Percentiles rank a stretch among this genome's conserved stretches.
These are phyloP conservation scores for Bos javanicus DNA, from an alignment of 2,113 vertebrate genomes.

Conservation along the genomic window DNA sequence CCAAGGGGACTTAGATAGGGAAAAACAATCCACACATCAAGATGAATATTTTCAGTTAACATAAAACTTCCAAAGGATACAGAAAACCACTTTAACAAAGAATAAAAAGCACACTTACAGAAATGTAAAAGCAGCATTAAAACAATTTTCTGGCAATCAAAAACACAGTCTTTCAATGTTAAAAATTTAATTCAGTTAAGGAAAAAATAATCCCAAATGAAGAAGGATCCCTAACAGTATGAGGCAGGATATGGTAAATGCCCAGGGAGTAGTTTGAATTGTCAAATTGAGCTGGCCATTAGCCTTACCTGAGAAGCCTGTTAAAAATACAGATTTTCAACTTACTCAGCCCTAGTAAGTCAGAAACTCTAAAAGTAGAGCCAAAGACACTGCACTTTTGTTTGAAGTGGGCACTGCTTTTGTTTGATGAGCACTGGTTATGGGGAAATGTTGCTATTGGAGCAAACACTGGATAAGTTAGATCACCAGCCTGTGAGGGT, in stretches of 20 bases:
- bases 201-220: neutral
- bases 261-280: neutral
- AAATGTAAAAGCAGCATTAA: neutral
- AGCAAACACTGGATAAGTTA: neutral
- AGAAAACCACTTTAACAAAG: neutral
- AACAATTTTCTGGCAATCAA: neutral
- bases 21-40: neutral
- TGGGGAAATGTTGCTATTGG: neutral
- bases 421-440: neutral
- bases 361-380: neutral
- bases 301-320: neutral
- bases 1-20: neutral
- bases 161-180: neutral
- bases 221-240: neutral
- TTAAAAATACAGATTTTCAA: neutral
- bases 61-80: neutral
- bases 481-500: neutral
- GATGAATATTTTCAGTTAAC: conserved; percentile 16
- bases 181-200: neutral
- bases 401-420: neutral
- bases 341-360: neutral
- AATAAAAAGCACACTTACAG: neutral
- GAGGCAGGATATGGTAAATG: neutral
- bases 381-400: neutral
- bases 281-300: neutral